Conservation (phyloP, 2,888 invertebrate genomes). For the Eledone cirrhosa region DNA sequence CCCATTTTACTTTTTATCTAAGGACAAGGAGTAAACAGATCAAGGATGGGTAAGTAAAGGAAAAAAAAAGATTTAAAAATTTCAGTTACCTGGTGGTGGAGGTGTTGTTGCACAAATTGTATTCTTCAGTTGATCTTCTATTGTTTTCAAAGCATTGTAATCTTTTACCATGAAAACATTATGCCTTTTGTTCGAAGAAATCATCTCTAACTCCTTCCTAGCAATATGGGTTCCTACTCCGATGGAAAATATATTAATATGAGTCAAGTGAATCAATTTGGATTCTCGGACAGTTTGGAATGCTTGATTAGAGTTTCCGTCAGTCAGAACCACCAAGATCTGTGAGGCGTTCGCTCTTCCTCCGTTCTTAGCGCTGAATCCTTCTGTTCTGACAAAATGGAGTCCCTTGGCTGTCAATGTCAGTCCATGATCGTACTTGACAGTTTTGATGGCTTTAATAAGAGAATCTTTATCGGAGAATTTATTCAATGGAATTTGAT, state of each 20-base stretch:
- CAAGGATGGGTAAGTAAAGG: too few relatives aligned
- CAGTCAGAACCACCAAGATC: background rate
- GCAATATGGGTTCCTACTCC: background rate
- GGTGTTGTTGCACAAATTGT: too few relatives aligned
- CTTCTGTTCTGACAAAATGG: background rate
- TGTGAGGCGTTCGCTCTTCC: background rate
- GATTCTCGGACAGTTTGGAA: background rate
- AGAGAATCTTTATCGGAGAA: background rate
- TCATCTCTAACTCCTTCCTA: too few relatives aligned
- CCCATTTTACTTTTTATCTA: too few relatives aligned
- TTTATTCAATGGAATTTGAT: constrained; percentile 28
- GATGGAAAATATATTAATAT: background rate
- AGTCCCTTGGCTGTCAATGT: background rate
- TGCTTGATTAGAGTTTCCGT: background rate
- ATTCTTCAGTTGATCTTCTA: too few relatives aligned
- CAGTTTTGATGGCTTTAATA: background rate
- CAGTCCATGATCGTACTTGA: background rate
- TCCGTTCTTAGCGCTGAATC: background rate
- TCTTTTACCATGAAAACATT: too few relatives aligned
- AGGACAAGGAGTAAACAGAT: too few relatives aligned
- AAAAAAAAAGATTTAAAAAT: too few relatives aligned
- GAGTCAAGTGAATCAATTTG: background rate
- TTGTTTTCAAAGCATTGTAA: too few relatives aligned
- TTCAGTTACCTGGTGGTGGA: too few relatives aligned
- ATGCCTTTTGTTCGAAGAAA: too few relatives aligned